phyloP scores from a whole-genome alignment of 2,113 vertebrate genomes.

The Anser brachyrhynchus region DNA sequence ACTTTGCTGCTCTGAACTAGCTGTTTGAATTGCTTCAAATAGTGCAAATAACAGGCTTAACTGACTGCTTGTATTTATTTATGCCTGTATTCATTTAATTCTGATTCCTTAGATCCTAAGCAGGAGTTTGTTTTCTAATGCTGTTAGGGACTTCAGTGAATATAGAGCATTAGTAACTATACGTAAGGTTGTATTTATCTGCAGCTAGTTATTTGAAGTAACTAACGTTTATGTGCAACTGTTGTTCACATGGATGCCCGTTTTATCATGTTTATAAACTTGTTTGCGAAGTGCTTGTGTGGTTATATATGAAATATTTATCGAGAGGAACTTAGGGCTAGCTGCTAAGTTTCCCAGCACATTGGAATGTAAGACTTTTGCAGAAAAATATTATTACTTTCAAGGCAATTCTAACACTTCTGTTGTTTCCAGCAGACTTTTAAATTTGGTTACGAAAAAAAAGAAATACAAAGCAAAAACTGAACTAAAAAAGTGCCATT shows the following conservation, averaged over 20 bases:
- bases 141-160: neutral
- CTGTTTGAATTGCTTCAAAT: neutral
- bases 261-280: neutral
- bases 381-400: neutral
- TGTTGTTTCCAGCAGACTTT: constrained; percentile 15
- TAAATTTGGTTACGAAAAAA: neutral
- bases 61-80: neutral
- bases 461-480: neutral
- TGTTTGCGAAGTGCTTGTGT: neutral
- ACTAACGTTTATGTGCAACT: constrained; percentile 13
- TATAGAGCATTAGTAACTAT: neutral
- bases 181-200: neutral
- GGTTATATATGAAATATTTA: neutral
- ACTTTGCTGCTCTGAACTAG: neutral
- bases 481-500: neutral
- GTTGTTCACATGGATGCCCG: neutral
- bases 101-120: neutral
- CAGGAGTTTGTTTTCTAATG: neutral
- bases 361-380: neutral
- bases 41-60: neutral
- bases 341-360: neutral
- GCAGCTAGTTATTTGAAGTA: neutral
- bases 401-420: neutral
- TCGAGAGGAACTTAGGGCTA: neutral
- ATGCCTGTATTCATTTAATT: neutral